phyloP scores from a whole-genome alignment of 2,888 invertebrate genomes.

The Scaeva pyrastri region DNA sequence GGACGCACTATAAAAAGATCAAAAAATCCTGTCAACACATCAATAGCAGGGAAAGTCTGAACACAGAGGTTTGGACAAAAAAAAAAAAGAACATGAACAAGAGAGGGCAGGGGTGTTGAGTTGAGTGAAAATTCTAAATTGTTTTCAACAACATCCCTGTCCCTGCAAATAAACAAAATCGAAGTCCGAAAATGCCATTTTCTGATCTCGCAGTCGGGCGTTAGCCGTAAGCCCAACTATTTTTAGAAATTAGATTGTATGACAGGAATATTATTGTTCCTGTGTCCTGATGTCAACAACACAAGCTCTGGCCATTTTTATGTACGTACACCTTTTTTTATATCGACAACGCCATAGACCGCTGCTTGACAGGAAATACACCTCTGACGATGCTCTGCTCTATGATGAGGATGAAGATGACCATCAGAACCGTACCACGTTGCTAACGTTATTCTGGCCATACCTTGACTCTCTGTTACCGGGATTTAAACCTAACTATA shows the following conservation, averaged over 20 bases:
- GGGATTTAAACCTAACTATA: background rate
- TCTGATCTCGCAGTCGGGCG: constrained; percentile 32
- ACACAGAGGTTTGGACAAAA: too few relatives aligned
- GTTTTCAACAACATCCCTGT: constrained; percentile 66
- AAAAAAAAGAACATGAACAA: too few relatives aligned
- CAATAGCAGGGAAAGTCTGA: background rate
- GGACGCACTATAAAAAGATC: background rate
- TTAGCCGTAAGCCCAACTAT: constrained; percentile 35
- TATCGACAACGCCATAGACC: background rate
- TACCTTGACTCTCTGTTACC: background rate
- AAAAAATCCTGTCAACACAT: constrained; percentile 52
- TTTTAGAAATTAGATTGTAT: constrained; percentile 69
- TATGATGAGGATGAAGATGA: too few relatives aligned
- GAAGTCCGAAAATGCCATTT: constrained; percentile 66
- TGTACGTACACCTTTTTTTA: background rate
- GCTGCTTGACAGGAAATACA: background rate
- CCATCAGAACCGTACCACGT: too few relatives aligned
- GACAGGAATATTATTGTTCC: constrained; percentile 69
- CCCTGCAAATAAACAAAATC: constrained; percentile 70
- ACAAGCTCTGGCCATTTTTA: constrained; percentile 27
- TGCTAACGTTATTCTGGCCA: too few relatives aligned
- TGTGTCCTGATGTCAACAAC: constrained; percentile 69
- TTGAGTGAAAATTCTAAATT: constrained; percentile 9
- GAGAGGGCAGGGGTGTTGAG: too few relatives aligned
- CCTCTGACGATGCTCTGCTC: too few relatives aligned